A percentile compares a stretch with the other conserved stretches of the same genome.
These are phyloP conservation scores for Coendou prehensilis DNA, from an alignment of 2,797 vertebrate genomes.

Conservation along the genomic window DNA sequence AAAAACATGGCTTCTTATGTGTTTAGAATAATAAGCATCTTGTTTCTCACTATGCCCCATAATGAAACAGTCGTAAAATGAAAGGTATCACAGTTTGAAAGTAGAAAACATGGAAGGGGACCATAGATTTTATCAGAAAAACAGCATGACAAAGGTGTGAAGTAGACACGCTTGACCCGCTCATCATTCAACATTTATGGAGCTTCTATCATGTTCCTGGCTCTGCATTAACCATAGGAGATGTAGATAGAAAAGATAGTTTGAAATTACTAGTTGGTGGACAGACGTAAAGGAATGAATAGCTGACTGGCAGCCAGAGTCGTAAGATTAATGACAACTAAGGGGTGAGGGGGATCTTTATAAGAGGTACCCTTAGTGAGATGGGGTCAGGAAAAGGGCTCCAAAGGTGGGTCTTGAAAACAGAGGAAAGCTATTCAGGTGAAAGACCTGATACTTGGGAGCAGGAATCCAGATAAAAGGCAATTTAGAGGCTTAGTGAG, in stretches of 20 bases:
- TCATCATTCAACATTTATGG: not conserved
- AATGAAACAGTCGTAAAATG: not conserved
- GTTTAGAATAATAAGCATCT: not conserved
- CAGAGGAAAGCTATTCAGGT: not conserved
- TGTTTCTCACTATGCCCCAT: not conserved
- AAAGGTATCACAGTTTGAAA: constrained; percentile 28
- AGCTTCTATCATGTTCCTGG: not conserved
- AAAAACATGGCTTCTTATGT: not conserved
- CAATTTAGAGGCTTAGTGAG: not conserved
- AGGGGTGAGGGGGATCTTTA: not conserved
- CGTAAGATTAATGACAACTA: not conserved
- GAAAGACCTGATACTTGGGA: not conserved
- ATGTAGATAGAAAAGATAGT: not conserved
- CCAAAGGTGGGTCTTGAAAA: not conserved
- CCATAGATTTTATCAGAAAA: not conserved
- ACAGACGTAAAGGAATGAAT: not conserved
- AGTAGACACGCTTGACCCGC: not conserved
- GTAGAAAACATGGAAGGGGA: not conserved
- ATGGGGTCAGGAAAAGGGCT: not conserved
- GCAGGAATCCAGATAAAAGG: not conserved
- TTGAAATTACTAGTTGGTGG: not conserved
- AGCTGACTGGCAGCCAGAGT: not conserved
- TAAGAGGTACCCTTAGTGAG: not conserved
- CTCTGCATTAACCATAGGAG: not conserved
- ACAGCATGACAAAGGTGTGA: not conserved